phyloP scores from a whole-genome alignment of 1,140 invertebrate genomes.

The Drosophila virilis region DNA sequence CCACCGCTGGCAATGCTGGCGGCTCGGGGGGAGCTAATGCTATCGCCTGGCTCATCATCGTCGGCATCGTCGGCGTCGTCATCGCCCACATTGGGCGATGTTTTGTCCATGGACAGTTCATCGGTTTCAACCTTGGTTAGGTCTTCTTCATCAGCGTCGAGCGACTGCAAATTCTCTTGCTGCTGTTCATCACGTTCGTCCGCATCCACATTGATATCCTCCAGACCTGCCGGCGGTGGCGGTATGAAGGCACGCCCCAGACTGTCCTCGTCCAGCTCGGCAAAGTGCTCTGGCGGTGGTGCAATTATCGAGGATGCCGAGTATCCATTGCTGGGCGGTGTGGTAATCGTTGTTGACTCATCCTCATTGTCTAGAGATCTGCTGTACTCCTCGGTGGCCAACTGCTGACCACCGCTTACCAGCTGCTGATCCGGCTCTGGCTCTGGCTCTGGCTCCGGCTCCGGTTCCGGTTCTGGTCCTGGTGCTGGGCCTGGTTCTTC shows the following conservation, averaged over 20 bases:
- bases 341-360: conserved; percentile 81
- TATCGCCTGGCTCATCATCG: conserved; percentile 50
- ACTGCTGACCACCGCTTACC: conserved; percentile 38
- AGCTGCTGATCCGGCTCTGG: conserved; percentile 34
- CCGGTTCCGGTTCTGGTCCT: conserved; percentile 29
- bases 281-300: conserved; percentile 74
- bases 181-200: conserved; percentile 10
- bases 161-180: conserved; percentile 12
- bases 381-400: conserved; percentile 55
- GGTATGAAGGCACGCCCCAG: conserved; percentile 56
- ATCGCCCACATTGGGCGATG: conserved; percentile 55
- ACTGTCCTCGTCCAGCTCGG: conserved; percentile 65
- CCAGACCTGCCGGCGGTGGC: conserved; percentile 54
- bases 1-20: conserved; percentile 71
- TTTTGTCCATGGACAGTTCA: conserved; percentile 68
- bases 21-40: conserved; percentile 63
- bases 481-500: conserved; percentile 38
- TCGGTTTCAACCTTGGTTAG: conserved; percentile 68
- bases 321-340: conserved; percentile 79
- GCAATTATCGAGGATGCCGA: conserved; percentile 79
- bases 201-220: conserved; percentile 22
- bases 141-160: conserved; percentile 57
- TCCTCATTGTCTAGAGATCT: conserved; percentile 76
- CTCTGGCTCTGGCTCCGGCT: conserved; percentile 38
- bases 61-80: conserved; percentile 34